Evolutionary conservation across 2,888 invertebrate genomes (phyloP).

Genomic region (Resseliella maxima): DNA sequence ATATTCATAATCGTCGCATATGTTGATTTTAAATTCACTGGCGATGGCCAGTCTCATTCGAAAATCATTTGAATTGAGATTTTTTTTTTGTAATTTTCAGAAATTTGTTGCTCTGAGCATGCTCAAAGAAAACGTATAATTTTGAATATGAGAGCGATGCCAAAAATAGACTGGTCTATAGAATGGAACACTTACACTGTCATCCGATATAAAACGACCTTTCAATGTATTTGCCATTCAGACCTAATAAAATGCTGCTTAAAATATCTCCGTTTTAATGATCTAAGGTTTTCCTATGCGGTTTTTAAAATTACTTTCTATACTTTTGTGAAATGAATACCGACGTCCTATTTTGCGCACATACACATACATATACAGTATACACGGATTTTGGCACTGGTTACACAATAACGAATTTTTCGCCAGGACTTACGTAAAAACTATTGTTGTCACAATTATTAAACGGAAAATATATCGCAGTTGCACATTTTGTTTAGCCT

Average conservation of each 20-base stretch:
- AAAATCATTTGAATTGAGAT: background rate
- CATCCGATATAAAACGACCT: background rate
- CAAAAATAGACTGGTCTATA: constrained; percentile 38
- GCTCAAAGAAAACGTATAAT: background rate
- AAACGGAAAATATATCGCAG: constrained; percentile 29
- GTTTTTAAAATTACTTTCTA: background rate
- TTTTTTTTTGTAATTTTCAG: background rate
- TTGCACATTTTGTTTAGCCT: background rate
- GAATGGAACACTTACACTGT: background rate
- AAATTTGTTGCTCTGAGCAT: background rate
- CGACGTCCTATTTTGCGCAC: background rate
- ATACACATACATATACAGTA: background rate
- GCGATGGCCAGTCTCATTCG: background rate
- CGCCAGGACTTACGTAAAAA: constrained; percentile 15
- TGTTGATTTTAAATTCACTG: too few species aligned
- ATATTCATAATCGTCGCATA: too few species aligned
- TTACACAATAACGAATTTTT: constrained; percentile 23
- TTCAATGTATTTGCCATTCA: constrained; percentile 41
- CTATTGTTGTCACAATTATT: constrained; percentile 26
- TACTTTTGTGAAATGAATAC: background rate
- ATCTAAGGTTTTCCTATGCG: background rate
- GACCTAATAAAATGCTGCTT: constrained; percentile 47
- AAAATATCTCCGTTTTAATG: constrained; percentile 13
- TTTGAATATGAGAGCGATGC: constrained; percentile 3
- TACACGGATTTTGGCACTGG: background rate